phyloP scores from a whole-genome alignment of 2,888 invertebrate genomes.

The Diaperis boleti region DNA sequence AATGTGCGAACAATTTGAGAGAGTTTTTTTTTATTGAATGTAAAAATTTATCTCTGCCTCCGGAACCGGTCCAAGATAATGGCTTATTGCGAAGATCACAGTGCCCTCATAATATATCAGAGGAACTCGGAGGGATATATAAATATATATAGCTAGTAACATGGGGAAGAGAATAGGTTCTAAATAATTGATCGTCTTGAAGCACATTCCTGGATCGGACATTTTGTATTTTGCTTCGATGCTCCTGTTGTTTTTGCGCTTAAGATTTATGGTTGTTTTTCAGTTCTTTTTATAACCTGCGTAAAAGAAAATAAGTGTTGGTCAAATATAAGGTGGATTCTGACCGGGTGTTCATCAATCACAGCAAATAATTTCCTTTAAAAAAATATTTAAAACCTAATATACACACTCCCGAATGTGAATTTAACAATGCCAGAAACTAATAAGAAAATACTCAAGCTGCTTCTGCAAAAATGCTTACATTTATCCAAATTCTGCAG shows the following conservation, averaged over 20 bases:
- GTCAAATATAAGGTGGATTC: constrained; percentile 31
- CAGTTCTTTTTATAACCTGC: constrained; percentile 46
- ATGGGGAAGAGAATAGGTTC: constrained; percentile 49
- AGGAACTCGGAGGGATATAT: constrained; percentile 44
- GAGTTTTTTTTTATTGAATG: constrained; percentile 31
- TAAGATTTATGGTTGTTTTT: constrained; percentile 53
- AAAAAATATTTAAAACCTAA: too few relatives aligned
- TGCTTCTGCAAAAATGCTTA: neutral
- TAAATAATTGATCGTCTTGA: constrained; percentile 55
- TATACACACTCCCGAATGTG: too few relatives aligned
- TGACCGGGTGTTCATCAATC: constrained; percentile 8
- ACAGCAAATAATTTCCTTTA: too few relatives aligned
- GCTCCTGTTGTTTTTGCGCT: constrained; percentile 47
- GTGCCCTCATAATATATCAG: constrained; percentile 29
- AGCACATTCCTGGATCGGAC: constrained; percentile 52
- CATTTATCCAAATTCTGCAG: constrained; percentile 2
- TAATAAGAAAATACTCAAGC: too few relatives aligned
- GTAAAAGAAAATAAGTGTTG: constrained; percentile 45
- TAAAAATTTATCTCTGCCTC: constrained; percentile 30
- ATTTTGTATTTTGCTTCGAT: constrained; percentile 49
- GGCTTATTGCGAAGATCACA: constrained; percentile 33
- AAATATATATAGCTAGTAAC: constrained; percentile 53
- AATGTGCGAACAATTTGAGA: constrained; percentile 19
- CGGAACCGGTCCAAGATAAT: constrained; percentile 17
- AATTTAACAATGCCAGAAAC: too few relatives aligned